Evolutionary conservation across 2,797 vertebrate species (phyloP), one percentile per base, ranked within the genome.

Genomic region (Lagorchestes hirsutus): DNA sequence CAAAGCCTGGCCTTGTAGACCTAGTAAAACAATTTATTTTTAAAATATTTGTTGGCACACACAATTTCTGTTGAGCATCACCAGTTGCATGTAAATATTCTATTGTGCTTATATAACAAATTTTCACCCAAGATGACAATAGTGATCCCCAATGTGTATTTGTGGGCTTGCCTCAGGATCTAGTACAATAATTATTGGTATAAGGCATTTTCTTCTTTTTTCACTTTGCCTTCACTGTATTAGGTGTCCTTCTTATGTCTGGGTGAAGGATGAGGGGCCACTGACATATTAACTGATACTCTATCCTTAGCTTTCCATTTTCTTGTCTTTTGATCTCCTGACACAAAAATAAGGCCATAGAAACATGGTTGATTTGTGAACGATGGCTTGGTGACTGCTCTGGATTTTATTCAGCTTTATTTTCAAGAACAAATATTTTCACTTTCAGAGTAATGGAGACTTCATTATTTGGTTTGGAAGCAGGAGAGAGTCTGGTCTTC

Each of bases 391-490:
- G 54, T 31, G 54, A 34, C 54, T 91, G 90, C 18, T 34, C 54
- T 91, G 52, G 31, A 91, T 54, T 91, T 91, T 55, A 54, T 31
- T 55, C 90, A 55, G 28, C 46, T 91, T 55, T 91, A 55, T 34
- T 91, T 55, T 91, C 54, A 54, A 55, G 54, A 87, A 50, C 40
- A 50, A 87, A 54, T 91, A 54, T 29, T 34, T 91, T 54, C 90
- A 16, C 52, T 54, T 54, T 91, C 90, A 91, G 52, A 87, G 40
- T 50, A 87, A 87, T 87, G 40, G 74, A 46, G 40, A 91, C 18
- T 54, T 91, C 54, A 91, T 91, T 91, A 91, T 55, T 54, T 91
- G 90, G 52, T 54, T 54, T 91, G 90, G 54, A 91, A 55, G 90
- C 90, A 91, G 52, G 90, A 34, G 90, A 91, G 52, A 91, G 18